These are phyloP conservation scores for Peromyscus melanophrys DNA, from an alignment of 2,797 vertebrate genomes.

Conservation along the genomic window DNA sequence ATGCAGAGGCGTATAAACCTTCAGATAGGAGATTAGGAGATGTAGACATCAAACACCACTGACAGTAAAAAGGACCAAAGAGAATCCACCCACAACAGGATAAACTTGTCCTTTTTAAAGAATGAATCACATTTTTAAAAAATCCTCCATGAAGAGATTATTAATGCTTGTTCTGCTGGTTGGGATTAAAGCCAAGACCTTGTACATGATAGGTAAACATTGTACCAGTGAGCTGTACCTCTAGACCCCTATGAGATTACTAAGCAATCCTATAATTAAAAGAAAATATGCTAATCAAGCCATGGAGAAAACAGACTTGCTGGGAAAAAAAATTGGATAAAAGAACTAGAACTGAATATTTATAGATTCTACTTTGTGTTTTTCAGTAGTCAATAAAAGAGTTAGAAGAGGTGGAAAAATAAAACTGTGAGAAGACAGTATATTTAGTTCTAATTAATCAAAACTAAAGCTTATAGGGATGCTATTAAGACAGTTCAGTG, in stretches of 20 bases:
- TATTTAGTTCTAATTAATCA: neutral
- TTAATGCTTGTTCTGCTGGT: neutral
- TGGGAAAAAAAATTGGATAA: neutral
- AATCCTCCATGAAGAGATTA: neutral
- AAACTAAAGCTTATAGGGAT: neutral
- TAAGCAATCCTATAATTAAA: neutral
- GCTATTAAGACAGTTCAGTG: neutral
- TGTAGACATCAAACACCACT: neutral
- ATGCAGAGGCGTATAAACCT: neutral
- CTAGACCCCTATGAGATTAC: neutral
- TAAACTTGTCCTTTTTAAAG: neutral
- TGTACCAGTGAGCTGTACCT: neutral
- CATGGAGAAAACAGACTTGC: neutral
- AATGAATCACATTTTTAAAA: neutral
- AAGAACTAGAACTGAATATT: neutral
- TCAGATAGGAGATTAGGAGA: neutral
- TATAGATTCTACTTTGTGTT: neutral
- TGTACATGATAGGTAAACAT: neutral
- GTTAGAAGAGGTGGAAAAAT: slow-evolving; percentile 12
- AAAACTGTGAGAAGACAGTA: neutral
- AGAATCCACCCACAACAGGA: neutral
- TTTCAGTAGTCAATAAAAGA: slow-evolving; percentile 15
- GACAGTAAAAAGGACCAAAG: slow-evolving; percentile 4
- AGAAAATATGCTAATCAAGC: neutral
- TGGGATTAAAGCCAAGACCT: neutral